Evolutionary conservation across 2,797 vertebrate species (phyloP), one percentile per base, ranked within the genome.

Genomic region (Tenualosa ilisha): DNA sequence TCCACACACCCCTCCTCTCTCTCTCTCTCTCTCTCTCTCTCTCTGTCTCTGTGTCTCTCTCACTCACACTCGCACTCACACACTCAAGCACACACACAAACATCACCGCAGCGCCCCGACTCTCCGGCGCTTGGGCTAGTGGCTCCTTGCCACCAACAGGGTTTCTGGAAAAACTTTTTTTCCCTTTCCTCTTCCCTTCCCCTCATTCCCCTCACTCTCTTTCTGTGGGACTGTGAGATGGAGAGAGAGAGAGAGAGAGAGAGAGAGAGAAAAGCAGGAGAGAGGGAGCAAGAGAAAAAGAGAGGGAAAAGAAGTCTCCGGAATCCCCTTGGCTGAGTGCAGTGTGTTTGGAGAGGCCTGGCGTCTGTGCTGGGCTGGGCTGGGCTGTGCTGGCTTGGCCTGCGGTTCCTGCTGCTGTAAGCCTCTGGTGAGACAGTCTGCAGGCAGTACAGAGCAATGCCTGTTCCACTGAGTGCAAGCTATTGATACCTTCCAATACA

Each of bases 101-200:
- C 65, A 72, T 40, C 68, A 31, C 31, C 31, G 68, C 68, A 81
- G 82, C 82, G 82, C 83, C 83, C 63, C 86, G 87, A 82, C 87
- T 81, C 87, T 84, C 40, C 82, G 61, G 79, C 46, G 50, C 83
- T 79, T 56, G 82, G 87, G 85, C 86, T 84, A 59, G 12, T n/a
- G 43, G 84, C 86, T 40, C 3, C 5, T 12, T 75, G 31, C 68
- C 68, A 72, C 15, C 65, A 12, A 72, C 65, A 75, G 68, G 31
- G 31, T 75, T 75, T 75, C 68, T 75, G 68, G 68, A 75, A 75
- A 75, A 75, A 43, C 63, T 68, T 68, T 68, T 68, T 75, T 65
- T 65, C 31, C 8, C 63, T 72, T 72, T 26, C 31, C 17, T 75
- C 40, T 75, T 75, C 37, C 37, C 31, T 31, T 40, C 40, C 40